Base-by-base conservation (phyloP, 2,797 vertebrate genomes). In the Ctenosaura bakeri region DNA sequence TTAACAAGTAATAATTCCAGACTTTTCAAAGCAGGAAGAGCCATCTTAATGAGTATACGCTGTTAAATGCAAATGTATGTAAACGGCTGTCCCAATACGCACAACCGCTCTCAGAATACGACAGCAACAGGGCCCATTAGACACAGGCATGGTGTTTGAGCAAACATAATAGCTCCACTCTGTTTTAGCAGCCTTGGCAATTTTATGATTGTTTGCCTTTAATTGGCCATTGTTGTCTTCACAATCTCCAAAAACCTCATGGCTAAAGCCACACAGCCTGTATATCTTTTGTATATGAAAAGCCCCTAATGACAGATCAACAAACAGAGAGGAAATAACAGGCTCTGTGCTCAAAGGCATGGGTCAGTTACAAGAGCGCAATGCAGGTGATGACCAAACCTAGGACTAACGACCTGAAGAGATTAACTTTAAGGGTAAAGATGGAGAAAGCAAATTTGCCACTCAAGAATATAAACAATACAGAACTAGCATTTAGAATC, bases 81-180 rank as follows among this genome's bases (percentile, higher is more conserved):
- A 64, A 56, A 73, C 1, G 0, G 81, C 64, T 24, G 22, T 38
- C 74, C 26, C 38, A 9, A 83, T 89, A 10, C 12, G 20, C 56
- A 85, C 59, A 86, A 79, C 29, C 80, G 77, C 38, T 93, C 77
- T 77, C 24, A 74, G 22, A 38, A 88, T 22, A 9, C 1, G 82
- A 82, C 81, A 35, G 85, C 62, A 77, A 18, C 88, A 87, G 50
- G 86, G 20, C 2, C 26, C 32, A 81, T 42, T 1, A 71, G 79
- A 76, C 26, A 1, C 46, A 84, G n/a, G 10, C 81, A 93, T 38
- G 1, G 32, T 79, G 38, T 78, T 88, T 26, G n/a, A 66, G 54
- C 86, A 90, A 88, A 66, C 5, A 54, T 50, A 52, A 56, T 13
- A 8, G 14, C 29, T 90, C 20, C 81, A 54, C 14, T 42, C 88